These are phyloP conservation scores for Panorpa germanica DNA, from an alignment of 2,888 invertebrate genomes.

Conservation along the genomic window DNA sequence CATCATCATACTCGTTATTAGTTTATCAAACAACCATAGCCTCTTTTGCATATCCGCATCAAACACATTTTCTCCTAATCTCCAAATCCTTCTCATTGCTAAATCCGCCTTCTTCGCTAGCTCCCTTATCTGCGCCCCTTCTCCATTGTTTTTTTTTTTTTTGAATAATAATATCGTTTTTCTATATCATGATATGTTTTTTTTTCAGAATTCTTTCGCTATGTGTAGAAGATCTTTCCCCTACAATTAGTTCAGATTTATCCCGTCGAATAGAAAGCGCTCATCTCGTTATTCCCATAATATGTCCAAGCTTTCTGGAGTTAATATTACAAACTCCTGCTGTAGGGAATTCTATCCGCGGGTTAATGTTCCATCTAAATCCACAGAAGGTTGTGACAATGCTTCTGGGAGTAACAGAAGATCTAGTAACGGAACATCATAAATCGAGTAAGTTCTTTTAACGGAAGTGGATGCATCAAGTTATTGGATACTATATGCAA, in stretches of 20 bases:
- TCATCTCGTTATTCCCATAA: constrained; percentile 59
- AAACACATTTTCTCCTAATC: too few relatives aligned
- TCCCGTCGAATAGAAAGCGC: constrained; percentile 34
- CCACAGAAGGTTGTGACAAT: constrained; percentile 61
- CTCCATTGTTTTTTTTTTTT: too few relatives aligned
- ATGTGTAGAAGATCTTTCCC: constrained; percentile 52
- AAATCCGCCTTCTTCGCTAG: too few relatives aligned
- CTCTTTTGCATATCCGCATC: too few relatives aligned
- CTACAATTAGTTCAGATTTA: constrained; percentile 26
- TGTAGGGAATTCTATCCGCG: too few relatives aligned
- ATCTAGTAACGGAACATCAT: constrained; percentile 46
- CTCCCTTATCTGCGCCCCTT: too few relatives aligned
- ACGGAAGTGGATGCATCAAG: neutral
- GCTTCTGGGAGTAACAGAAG: constrained; percentile 60
- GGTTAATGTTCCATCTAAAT: constrained; percentile 21
- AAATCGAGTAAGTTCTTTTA: constrained; percentile 32
- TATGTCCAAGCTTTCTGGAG: constrained; percentile 57
- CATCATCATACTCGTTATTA: too few relatives aligned
- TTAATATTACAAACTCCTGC: constrained; percentile 33
- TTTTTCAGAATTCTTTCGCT: constrained; percentile 49
- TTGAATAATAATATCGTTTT: too few relatives aligned
- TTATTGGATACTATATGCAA: neutral
- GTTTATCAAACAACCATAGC: too few relatives aligned
- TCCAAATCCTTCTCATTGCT: too few relatives aligned
- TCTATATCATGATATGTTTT: constrained; percentile 9